Conservation (phyloP, 2,888 invertebrate species). For the Platycheirus rosarum region DNA sequence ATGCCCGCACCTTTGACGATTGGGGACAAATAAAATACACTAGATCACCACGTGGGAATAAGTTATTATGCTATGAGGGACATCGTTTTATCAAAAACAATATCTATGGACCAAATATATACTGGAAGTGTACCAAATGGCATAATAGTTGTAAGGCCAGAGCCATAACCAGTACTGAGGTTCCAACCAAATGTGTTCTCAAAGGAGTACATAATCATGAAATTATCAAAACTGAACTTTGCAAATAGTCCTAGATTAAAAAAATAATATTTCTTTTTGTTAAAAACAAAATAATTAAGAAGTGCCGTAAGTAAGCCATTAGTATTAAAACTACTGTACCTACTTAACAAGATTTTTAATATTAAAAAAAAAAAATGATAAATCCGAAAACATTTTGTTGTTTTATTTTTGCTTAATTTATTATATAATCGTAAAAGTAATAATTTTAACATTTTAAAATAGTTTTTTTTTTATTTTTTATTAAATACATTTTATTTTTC, state of each 20-base stretch:
- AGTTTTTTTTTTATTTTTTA: neutral
- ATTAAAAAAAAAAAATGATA: neutral
- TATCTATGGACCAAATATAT: conserved; percentile 81
- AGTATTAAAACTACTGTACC: conserved; percentile 16
- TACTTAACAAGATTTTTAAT: conserved; percentile 20
- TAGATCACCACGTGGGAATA: conserved; percentile 80
- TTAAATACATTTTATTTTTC: conserved; percentile 65
- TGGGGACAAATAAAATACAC: conserved; percentile 79
- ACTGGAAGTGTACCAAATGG: conserved; percentile 83
- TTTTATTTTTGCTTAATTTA: conserved; percentile 30
- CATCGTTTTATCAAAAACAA: conserved; percentile 82
- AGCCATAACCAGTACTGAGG: conserved; percentile 80
- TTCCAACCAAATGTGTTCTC: conserved; percentile 77
- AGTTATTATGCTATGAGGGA: conserved; percentile 80
- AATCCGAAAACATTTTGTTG: conserved; percentile 8
- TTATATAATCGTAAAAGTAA: too few relatives aligned
- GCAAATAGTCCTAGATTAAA: neutral
- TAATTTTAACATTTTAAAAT: neutral
- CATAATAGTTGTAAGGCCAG: conserved; percentile 81
- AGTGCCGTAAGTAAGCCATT: conserved; percentile 20
- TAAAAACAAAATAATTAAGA: too few relatives aligned
- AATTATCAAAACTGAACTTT: conserved; percentile 70
- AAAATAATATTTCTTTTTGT: too few relatives aligned
- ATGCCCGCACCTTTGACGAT: conserved; percentile 78
- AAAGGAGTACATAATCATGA: conserved; percentile 82